Conservation (phyloP, 2,888 invertebrate genomes). For the Agonum fuliginosum region DNA sequence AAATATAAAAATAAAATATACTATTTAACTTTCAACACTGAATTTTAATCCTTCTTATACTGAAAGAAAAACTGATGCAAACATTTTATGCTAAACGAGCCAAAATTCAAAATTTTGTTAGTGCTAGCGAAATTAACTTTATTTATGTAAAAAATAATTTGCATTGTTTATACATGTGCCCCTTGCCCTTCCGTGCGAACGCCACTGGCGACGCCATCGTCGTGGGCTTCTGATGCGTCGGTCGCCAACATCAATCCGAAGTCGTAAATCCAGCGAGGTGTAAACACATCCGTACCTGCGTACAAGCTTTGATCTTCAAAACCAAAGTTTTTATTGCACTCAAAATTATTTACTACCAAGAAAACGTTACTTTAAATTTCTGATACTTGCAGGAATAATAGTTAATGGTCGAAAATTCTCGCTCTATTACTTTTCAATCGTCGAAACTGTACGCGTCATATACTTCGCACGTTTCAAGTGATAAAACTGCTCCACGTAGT, state of each 20-base stretch:
- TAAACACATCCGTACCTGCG: constrained; percentile 17
- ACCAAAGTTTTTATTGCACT: constrained; percentile 10
- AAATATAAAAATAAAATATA: too few species aligned
- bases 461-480: neutral
- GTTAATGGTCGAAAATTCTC: neutral
- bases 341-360: constrained; percentile 17
- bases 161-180: too few species aligned
- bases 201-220: too few species aligned
- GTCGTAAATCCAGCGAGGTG: constrained; percentile 26
- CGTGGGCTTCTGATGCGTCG: neutral
- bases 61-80: too few species aligned
- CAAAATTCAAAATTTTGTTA: too few species aligned
- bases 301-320: constrained; percentile 9
- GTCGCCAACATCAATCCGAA: neutral
- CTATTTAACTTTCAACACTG: too few species aligned
- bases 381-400: neutral
- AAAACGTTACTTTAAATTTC: neutral
- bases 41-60: too few species aligned
- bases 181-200: too few species aligned
- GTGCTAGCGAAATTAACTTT: too few species aligned
- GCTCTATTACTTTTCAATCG: constrained; percentile 22
- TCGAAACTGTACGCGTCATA: constrained; percentile 16
- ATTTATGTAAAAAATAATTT: too few species aligned
- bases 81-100: too few species aligned
- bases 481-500: neutral